Evolutionary conservation across 2,797 vertebrate species (phyloP).

Genomic region (Sphenodon punctatus): DNA sequence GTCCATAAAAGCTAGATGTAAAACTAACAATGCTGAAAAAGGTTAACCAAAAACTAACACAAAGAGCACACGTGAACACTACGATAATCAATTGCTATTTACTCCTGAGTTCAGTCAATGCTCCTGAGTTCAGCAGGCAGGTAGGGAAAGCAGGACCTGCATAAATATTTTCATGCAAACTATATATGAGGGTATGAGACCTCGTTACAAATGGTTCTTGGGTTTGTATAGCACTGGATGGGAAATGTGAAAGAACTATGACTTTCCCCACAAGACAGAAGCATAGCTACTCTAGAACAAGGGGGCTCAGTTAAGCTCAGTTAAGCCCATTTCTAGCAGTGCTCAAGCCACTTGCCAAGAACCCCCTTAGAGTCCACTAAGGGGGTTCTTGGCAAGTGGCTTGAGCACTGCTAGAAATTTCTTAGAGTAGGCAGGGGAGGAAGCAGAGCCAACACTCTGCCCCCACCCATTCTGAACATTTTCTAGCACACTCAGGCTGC

Average conservation of each 20-base stretch:
- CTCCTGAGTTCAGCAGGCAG: not conserved
- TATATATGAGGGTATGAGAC: not conserved
- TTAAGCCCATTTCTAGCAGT: too few species aligned
- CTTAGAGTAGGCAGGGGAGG: too few species aligned
- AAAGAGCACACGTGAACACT: not conserved
- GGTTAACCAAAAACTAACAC: not conserved
- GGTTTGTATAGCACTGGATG: not conserved
- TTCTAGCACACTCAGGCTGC: too few species aligned
- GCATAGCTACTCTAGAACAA: too few species aligned
- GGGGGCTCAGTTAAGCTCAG: too few species aligned
- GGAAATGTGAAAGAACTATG: not conserved
- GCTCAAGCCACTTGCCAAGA: too few species aligned
- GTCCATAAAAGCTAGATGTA: not conserved
- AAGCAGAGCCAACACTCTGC: too few species aligned
- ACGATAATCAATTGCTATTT: not conserved
- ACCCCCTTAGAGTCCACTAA: too few species aligned
- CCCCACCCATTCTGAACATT: too few species aligned
- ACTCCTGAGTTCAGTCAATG: not conserved
- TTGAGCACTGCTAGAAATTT: too few species aligned
- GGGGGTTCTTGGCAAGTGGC: too few species aligned
- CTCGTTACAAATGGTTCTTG: not conserved
- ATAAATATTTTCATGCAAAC: not conserved
- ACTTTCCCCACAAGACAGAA: too few species aligned
- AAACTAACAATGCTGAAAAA: not conserved
- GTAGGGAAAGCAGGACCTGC: not conserved